These are phyloP conservation scores for Helicoverpa assulta DNA, from an alignment of 2,888 invertebrate species.

Conservation along the genomic window DNA sequence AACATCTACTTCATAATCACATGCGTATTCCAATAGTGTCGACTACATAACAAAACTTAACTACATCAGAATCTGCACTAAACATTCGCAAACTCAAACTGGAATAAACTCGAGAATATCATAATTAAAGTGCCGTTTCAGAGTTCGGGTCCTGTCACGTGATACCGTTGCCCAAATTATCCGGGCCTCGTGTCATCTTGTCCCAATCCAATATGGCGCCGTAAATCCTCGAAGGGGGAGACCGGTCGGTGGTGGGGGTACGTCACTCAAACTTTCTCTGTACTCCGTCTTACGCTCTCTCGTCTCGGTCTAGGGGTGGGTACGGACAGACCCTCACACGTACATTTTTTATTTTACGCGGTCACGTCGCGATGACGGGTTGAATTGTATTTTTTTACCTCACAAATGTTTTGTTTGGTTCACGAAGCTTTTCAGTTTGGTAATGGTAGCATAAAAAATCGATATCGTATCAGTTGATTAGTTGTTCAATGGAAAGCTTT, in stretches of 20 bases:
- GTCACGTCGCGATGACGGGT: conserved; percentile 65
- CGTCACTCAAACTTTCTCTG: conserved; percentile 91
- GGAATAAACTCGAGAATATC: conserved; percentile 82
- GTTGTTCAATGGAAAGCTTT: conserved; percentile 27
- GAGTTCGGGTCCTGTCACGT: conserved; percentile 86
- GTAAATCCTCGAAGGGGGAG: conserved; percentile 87
- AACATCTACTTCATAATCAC: background rate
- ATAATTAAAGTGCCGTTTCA: conserved; percentile 89
- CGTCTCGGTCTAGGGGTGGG: conserved; percentile 82
- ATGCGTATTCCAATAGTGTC: conserved; percentile 30
- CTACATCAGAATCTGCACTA: conserved; percentile 50
- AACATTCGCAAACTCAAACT: conserved; percentile 59
- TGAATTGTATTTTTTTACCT: conserved; percentile 63
- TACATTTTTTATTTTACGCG: conserved; percentile 72
- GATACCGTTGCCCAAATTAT: conserved; percentile 90
- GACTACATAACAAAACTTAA: conserved; percentile 53
- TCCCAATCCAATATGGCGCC: conserved; percentile 91
- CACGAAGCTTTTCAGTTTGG: conserved; percentile 20
- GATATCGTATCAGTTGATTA: conserved; percentile 14
- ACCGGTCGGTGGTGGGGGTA: conserved; percentile 82
- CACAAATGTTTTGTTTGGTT: conserved; percentile 41
- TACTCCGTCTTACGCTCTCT: conserved; percentile 88
- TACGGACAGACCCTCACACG: conserved; percentile 79
- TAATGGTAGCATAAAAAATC: conserved; percentile 23
- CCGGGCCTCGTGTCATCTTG: conserved; percentile 90